Percentiles rank a stretch among this genome's conserved stretches.
phyloP scores from a whole-genome alignment of 2,797 vertebrate species.

The Silurus aristotelis region DNA sequence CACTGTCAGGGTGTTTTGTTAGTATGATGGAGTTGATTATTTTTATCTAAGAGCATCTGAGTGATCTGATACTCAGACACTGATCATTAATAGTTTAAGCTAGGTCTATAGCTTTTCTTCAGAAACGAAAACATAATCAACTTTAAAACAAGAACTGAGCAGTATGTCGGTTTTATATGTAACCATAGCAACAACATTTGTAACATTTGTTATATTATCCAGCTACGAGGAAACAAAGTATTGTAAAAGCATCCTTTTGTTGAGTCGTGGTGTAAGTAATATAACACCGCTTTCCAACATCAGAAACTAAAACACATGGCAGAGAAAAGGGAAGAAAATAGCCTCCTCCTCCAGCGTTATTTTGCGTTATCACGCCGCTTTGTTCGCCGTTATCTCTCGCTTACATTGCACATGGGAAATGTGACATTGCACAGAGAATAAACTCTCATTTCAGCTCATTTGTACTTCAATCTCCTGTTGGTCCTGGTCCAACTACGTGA shows the following conservation, averaged over 20 bases:
- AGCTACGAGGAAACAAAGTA: neutral
- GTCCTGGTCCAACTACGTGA: neutral
- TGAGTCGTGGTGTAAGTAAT: neutral
- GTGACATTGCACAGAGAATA: slow-evolving; percentile 27
- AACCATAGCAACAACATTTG: neutral
- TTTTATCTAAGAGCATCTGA: neutral
- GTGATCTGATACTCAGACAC: neutral
- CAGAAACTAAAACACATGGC: neutral
- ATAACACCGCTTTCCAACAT: neutral
- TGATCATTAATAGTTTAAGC: neutral
- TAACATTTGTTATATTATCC: neutral
- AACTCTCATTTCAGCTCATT: slow-evolving; percentile 26
- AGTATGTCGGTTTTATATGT: neutral
- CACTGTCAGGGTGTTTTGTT: neutral
- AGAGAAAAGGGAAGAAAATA: neutral
- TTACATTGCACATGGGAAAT: slow-evolving; percentile 30
- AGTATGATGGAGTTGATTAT: too few relatives aligned
- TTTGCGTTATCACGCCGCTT: slow-evolving; percentile 1
- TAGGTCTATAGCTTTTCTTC: neutral
- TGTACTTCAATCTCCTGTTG: slow-evolving; percentile 25
- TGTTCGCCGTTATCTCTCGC: slow-evolving; percentile 20
- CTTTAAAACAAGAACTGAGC: neutral
- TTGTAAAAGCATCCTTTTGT: neutral
- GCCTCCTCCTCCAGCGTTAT: neutral
- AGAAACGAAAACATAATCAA: neutral